Evolutionary conservation across 2,113 vertebrate genomes (phyloP), one percentile per base, ranked within the genome.

Genomic region (Orthonyx spaldingii): DNA sequence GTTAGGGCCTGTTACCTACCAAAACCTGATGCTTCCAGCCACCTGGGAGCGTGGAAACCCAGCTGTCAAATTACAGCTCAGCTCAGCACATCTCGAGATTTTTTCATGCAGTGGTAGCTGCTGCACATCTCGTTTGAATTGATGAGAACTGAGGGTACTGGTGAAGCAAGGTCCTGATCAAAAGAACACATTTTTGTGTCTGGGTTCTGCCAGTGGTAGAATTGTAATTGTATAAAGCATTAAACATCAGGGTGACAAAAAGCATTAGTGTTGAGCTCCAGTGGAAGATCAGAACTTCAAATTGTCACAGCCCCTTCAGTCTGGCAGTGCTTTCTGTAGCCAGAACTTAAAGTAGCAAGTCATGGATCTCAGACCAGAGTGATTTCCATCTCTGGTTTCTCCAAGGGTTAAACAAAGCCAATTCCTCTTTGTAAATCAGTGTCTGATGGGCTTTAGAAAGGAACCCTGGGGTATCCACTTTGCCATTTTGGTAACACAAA

Each of bases 371-470:
- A 76, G 37, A 79, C 14, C 53, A 42, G 39, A 8, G 0, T 65
- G 16, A 21, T 64, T 92, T 92, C 44, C 24, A 0, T 56, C 75
- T 79, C 71, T 88, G 82, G 7, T 88, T 97, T 94, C 46, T 63
- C 89, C 60, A 79, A 61, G 72, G 49, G 76, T 93, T 96, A 93
- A 89, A 84, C 64, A 93, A 89, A 96, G 32, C 47, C 47, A 52
- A 21, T 66, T 21, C 23, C 11, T 56, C 63, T 88, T 81, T 86
- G 52, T 92, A 56, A 92, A 59, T 81, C 44, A 86, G 86, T 2
- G 0, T 2, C 2, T 44, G 44, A 26, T 57, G 57, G 49, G 23
- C 37, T 92, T 91, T 86, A 60, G n/a, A 63, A 57, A 70, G 21
- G 33, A 19, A 56, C 80, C 16, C 72, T 70, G 72, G 41, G 30